Conservation (phyloP, 2,888 invertebrate species). For the Acanthosepion lycidas region DNA sequence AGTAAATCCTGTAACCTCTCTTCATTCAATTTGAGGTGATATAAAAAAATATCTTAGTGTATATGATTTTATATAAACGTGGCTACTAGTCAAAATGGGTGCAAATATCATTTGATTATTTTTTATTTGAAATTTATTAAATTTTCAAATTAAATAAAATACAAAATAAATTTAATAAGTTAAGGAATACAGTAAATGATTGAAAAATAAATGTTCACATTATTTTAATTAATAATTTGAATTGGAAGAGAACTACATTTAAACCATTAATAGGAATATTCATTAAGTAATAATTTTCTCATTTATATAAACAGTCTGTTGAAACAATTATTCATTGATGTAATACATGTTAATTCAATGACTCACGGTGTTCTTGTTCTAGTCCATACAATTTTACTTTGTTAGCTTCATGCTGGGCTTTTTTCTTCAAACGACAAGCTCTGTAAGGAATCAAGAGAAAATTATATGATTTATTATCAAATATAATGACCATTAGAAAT, state of each 20-base stretch:
- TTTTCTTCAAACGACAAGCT: conserved; percentile 97
- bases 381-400: conserved; percentile 95
- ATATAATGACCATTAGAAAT: neutral
- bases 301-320: neutral
- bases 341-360: neutral
- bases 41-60: too few relatives aligned
- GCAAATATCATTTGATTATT: too few relatives aligned
- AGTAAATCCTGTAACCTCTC: too few relatives aligned
- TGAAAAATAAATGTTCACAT: neutral
- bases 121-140: too few relatives aligned
- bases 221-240: neutral
- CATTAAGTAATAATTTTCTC: neutral
- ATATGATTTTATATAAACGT: too few relatives aligned
- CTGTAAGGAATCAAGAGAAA: conserved; percentile 75
- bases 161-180: neutral
- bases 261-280: neutral
- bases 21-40: too few relatives aligned
- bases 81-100: too few relatives aligned
- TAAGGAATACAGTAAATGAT: neutral
- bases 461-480: neutral
- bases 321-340: neutral
- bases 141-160: neutral
- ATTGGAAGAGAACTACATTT: too few relatives aligned
- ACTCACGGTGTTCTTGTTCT: conserved; percentile 94
- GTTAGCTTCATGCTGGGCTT: conserved; percentile 98